Evolutionary conservation across 2,888 invertebrate genomes (phyloP), one percentile per base, ranked within the genome.

Genomic region (Ganaspis brasiliensis): DNA sequence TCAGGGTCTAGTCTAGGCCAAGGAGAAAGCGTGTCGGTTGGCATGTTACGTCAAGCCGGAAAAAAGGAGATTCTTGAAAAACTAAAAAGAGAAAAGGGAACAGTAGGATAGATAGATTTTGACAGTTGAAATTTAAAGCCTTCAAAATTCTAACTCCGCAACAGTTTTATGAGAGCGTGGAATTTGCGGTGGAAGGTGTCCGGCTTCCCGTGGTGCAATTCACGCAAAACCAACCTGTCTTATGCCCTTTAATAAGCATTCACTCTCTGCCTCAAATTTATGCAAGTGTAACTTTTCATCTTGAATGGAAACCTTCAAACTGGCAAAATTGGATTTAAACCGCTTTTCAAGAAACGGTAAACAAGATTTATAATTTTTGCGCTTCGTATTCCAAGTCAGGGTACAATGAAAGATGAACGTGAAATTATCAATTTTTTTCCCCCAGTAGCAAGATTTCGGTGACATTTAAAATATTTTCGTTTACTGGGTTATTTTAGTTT

Each of bases 191-290:
- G 75, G 79, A 88, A 86, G 88, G 88, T 87, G 87, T 84, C 76
- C 75, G 86, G 79, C 85, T 73, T 81, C 89, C 89, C 79, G 86
- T 79, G 80, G 88, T 26, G 88, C 82, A 78, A 83, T 84, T 85
- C 84, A 84, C 87, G 89, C 87, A 88, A 89, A 89, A 89, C 75
- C 45, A 45, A 67, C 67, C 67, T 45, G 67, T 21, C 67, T 45
- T 45, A 24, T 14, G 63, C 40, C 37, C 21, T 63, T 63, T 40
- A 63, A 63, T 61, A 12, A 14, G 19, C 37, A 63, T 63, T 63
- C 21, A 63, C 61, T 52, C 19, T 12, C 19, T 19, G 52, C 21
- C 9, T 67, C 24, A 67, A 24, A 45, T 45, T 45, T 67, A 67
- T 67, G 67, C 45, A 24, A 67, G 45, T 45, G 67, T 8, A 26